A percentile compares a stretch with the other conserved stretches of the same genome.
Evolutionary conservation across 2,113 vertebrate genomes (phyloP).

Genomic region (Sinocyclocheilus rhinocerous): DNA sequence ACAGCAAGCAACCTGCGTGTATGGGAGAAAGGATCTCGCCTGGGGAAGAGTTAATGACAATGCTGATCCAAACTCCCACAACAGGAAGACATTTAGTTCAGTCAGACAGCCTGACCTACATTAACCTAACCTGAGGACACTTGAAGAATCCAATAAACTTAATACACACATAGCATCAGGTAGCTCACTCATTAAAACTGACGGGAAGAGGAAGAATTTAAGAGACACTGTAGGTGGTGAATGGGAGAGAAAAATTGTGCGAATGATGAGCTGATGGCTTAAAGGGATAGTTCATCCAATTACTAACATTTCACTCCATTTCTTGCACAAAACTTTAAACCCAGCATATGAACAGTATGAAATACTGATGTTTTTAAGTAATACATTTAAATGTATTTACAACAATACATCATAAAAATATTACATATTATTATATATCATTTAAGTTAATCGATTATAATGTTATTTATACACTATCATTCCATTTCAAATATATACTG

Average conservation of each 20-base stretch:
- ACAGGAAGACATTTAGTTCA: constrained; percentile 30
- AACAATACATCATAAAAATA: too few relatives aligned
- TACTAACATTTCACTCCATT: not conserved
- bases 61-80: constrained; percentile 1
- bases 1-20: not conserved
- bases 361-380: not conserved
- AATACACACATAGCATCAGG: constrained; percentile 7
- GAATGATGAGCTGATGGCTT: not conserved
- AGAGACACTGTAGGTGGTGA: not conserved
- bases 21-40: constrained; percentile 10
- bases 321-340: not conserved
- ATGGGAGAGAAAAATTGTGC: not conserved
- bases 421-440: too few relatives aligned
- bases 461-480: too few relatives aligned
- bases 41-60: constrained; percentile 25
- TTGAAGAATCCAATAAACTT: constrained; percentile 11
- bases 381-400: too few relatives aligned
- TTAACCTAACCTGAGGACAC: constrained; percentile 35
- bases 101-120: constrained; percentile 28
- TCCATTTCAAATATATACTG: too few relatives aligned
- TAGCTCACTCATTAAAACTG: constrained; percentile 17
- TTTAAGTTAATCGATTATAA: too few relatives aligned
- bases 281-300: not conserved
- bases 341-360: not conserved
- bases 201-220: not conserved